phyloP scores from a whole-genome alignment of 2,888 invertebrate species.

The Carcina quercana region DNA sequence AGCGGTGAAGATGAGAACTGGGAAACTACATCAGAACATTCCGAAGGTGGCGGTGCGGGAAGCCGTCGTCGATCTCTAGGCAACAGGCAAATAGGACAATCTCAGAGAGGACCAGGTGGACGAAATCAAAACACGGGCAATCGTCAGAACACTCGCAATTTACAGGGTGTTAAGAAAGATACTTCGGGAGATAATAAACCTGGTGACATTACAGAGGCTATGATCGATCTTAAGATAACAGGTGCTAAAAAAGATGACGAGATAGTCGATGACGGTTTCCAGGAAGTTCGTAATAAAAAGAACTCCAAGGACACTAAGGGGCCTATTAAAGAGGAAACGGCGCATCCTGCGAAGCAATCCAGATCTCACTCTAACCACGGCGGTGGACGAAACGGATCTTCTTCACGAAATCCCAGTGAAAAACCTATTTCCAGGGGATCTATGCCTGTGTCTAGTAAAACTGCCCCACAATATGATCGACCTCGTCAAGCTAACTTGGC shows the following conservation, averaged over 20 bases:
- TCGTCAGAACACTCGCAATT: conserved; percentile 44
- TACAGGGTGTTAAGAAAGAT: conserved; percentile 47
- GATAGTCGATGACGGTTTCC: conserved; percentile 82
- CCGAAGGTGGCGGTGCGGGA: conserved; percentile 69
- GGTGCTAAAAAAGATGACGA: conserved; percentile 60
- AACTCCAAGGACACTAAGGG: conserved; percentile 76
- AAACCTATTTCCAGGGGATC: conserved; percentile 50
- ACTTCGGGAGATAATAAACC: conserved; percentile 41
- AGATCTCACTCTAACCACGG: conserved; percentile 66
- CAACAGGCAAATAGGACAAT: conserved; percentile 36
- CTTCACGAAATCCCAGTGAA: conserved; percentile 54
- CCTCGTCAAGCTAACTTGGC: conserved; percentile 79
- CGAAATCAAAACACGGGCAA: conserved; percentile 51
- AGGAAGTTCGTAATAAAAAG: conserved; percentile 89
- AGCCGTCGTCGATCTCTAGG: conserved; percentile 44
- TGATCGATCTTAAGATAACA: conserved; percentile 52
- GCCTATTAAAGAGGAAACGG: conserved; percentile 50
- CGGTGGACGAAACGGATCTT: conserved; percentile 57
- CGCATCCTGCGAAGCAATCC: conserved; percentile 43
- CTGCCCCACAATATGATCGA: conserved; percentile 53
- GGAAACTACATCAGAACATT: conserved; percentile 90
- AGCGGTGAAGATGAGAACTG: conserved; percentile 79
- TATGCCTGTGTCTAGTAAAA: conserved; percentile 45
- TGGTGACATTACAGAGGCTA: conserved; percentile 55
- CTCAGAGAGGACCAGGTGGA: conserved; percentile 42